Evolutionary conservation across 2,888 invertebrate species (phyloP).

Genomic region (Epistrophe eligans): DNA sequence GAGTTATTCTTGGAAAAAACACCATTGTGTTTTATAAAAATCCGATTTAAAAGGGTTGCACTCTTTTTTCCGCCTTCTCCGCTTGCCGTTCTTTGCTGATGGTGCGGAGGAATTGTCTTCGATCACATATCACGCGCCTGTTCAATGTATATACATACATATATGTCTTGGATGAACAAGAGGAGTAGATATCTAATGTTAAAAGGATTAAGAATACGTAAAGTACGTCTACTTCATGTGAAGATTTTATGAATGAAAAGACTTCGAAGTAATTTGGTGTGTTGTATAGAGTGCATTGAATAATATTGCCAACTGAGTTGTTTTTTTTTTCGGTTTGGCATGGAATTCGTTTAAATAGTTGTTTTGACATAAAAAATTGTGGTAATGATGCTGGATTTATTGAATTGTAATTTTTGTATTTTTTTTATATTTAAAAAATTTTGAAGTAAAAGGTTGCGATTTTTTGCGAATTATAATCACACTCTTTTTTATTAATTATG

Average conservation of each 20-base stretch:
- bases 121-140: slow-evolving; percentile 51
- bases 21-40: slow-evolving; percentile 54
- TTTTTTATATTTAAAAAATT: too few species aligned
- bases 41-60: slow-evolving; percentile 43
- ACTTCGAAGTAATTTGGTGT: slow-evolving; percentile 58
- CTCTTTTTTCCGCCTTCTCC: not conserved
- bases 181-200: slow-evolving; percentile 4
- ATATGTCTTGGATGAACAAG: not conserved
- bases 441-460: too few species aligned
- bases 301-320: slow-evolving; percentile 5
- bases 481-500: too few species aligned
- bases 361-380: too few species aligned
- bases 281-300: slow-evolving; percentile 6
- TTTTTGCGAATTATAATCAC: too few species aligned
- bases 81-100: not conserved
- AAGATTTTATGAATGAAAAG: slow-evolving; percentile 63
- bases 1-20: slow-evolving; percentile 64
- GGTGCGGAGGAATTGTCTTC: slow-evolving; percentile 31
- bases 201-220: slow-evolving; percentile 44
- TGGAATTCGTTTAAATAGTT: too few species aligned
- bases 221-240: slow-evolving; percentile 15
- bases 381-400: too few species aligned
- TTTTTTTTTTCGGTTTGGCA: not conserved
- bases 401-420: too few species aligned
- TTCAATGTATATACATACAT: not conserved